Percentiles rank a stretch among this genome's conserved stretches.
Evolutionary conservation across 2,888 invertebrate genomes (phyloP).

Genomic region (Conistra vaccinii): DNA sequence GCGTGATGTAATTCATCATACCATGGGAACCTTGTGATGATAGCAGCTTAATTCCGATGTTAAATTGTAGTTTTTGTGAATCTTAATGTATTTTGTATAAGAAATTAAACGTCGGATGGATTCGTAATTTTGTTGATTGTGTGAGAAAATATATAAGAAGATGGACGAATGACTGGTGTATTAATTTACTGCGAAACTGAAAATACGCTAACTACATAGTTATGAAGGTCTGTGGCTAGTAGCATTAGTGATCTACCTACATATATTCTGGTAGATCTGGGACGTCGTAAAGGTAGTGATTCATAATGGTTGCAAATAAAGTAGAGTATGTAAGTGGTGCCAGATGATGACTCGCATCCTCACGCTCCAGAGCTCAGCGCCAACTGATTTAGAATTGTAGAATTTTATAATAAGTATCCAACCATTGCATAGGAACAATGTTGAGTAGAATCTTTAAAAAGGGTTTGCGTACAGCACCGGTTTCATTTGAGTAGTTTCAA

Average conservation of each 20-base stretch:
- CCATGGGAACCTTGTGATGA: constrained; percentile 54
- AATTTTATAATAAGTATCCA: background rate
- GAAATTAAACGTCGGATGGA: constrained; percentile 31
- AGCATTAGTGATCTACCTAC: background rate
- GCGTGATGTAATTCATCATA: constrained; percentile 54
- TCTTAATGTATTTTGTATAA: constrained; percentile 22
- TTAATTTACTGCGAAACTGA: background rate
- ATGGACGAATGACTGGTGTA: background rate
- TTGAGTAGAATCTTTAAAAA: constrained; percentile 2
- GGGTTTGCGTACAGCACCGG: background rate
- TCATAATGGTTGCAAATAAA: constrained; percentile 32
- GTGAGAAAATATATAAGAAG: background rate
- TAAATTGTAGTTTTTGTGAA: constrained; percentile 34
- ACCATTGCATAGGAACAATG: background rate
- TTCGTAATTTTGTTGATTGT: constrained; percentile 1
- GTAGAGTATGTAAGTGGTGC: background rate
- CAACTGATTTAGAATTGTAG: constrained; percentile 22
- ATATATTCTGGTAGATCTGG: constrained; percentile 17
- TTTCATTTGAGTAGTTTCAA: constrained; percentile 24
- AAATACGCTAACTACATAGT: background rate
- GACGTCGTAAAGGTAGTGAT: constrained; percentile 20
- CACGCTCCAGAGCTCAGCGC: background rate
- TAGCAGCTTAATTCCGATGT: constrained; percentile 30
- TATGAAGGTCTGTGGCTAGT: constrained; percentile 1
- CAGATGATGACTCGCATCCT: constrained; percentile 15